Evolutionary conservation across 2,797 vertebrate species (phyloP).

Genomic region (Scolopax rusticola): DNA sequence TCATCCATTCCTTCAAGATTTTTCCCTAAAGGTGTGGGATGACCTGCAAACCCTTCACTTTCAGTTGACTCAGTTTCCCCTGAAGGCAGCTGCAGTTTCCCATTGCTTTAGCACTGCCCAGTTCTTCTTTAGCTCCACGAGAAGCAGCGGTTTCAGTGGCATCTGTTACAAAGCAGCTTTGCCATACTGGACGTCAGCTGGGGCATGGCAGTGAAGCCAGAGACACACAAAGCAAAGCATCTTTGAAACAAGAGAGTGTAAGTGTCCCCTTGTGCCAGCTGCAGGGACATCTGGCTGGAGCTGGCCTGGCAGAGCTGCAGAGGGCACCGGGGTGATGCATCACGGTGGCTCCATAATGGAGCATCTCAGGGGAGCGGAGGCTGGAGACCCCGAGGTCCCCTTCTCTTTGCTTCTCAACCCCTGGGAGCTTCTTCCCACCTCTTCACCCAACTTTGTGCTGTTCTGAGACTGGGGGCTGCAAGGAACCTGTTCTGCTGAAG

Average conservation of each 20-base stretch:
- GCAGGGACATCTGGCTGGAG: slow-evolving; percentile 15
- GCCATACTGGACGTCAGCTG: background rate
- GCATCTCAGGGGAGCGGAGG: background rate
- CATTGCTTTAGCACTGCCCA: background rate
- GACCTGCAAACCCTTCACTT: background rate
- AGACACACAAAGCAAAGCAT: slow-evolving; percentile 7
- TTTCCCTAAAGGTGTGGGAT: background rate
- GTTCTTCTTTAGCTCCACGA: background rate
- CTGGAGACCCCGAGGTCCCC: background rate
- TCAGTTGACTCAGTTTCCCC: background rate
- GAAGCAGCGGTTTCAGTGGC: background rate
- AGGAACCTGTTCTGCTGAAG: background rate
- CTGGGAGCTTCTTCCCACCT: background rate
- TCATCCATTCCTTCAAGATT: background rate
- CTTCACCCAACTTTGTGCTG: background rate
- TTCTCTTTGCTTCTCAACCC: background rate
- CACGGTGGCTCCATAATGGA: rapidly evolving
- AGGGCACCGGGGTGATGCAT: background rate
- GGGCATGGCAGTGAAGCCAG: background rate
- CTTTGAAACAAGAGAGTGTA: background rate
- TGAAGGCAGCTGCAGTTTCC: background rate
- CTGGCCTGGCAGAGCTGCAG: background rate
- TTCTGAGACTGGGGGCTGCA: background rate
- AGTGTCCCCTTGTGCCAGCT: background rate
- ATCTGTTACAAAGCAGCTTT: background rate